Base-by-base conservation (phyloP, 2,797 vertebrate genomes). In the Artibeus lituratus region DNA sequence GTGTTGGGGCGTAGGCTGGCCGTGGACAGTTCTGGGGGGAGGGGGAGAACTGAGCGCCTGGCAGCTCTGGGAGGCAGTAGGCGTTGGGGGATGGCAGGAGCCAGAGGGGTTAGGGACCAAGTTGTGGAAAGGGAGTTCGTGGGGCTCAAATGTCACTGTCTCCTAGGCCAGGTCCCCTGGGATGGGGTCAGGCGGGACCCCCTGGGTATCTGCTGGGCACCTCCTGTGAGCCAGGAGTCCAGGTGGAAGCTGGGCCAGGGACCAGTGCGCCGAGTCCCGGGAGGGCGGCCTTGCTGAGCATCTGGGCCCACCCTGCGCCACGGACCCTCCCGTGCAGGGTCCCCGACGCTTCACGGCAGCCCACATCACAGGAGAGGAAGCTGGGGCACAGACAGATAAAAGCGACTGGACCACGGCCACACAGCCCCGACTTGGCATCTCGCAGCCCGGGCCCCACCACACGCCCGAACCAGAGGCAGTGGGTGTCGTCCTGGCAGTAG, bases 381-480 rank as follows among this genome's bases (percentile, higher is more conserved):
- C 67, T 1, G 11, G 87, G 80, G 65, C 32, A 24, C 87, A 53
- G 62, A 47, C 19, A 80, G 39, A 42, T 3, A 65, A 35, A 35
- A 74, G 51, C 37, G 69, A 76, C 2, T 1, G 5, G 44, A 67
- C 81, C 35, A 29, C 44, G 47, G 70, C 47, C 10, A 18, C 80
- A 16, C 3, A 16, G 83, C 49, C 26, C 51, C 19, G 57, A 62
- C 19, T 3, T 3, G 7, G 62, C 47, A 5, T 19, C 80, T 39
- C 10, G 16, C 9, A 15, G 16, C 44, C 10, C 3, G 2, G 0
- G n/a, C 86, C 35, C 57, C 39, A 21, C 10, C 49, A 59, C 29
- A 0, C 3, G 6, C 35, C n/a, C 1, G 4, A 11, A 4, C 0
- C 3, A 18, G 55, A 53, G 51, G 5, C 5, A 42, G 49, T 5